A percentile compares a stretch with the other conserved stretches of the same genome.
Evolutionary conservation across 2,888 invertebrate genomes (phyloP).

Genomic region (Drosophila limbata): DNA sequence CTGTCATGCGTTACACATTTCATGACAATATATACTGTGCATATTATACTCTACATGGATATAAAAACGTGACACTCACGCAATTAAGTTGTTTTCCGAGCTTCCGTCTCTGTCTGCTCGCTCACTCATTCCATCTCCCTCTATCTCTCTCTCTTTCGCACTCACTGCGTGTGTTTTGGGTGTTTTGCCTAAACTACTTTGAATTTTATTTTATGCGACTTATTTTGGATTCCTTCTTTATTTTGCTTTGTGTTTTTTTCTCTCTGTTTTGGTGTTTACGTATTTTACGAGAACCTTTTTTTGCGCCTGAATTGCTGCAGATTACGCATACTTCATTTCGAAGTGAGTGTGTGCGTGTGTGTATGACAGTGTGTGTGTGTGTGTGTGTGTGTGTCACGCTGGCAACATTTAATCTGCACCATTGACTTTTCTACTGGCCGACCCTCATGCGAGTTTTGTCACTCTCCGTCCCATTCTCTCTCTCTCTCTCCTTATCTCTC

Average conservation of each 20-base stretch:
- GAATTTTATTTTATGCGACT: constrained; percentile 67
- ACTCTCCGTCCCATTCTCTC: constrained; percentile 25
- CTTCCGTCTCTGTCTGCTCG: constrained; percentile 27
- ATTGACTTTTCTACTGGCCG: constrained; percentile 79
- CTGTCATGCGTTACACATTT: no score
- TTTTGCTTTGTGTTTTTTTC: constrained; percentile 29
- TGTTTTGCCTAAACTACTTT: constrained; percentile 66
- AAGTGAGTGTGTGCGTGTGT: constrained; percentile 15
- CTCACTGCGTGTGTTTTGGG: constrained; percentile 16
- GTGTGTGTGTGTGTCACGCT: constrained; percentile 37
- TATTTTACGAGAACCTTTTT: constrained; percentile 73
- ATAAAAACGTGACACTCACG: constrained; percentile 67
- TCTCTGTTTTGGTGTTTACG: constrained; percentile 56
- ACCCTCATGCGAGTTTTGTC: constrained; percentile 46
- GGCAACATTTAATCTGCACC: constrained; percentile 80
- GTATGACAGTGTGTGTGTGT: constrained; percentile 18
- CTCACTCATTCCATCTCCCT: constrained; percentile 7
- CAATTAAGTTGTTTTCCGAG: constrained; percentile 79
- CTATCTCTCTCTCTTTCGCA: neutral
- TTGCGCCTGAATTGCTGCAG: constrained; percentile 80
- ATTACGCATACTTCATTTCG: constrained; percentile 73
- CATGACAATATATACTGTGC: no score
- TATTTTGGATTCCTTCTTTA: constrained; percentile 46
- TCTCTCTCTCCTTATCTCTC: neutral
- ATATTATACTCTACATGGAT: no score